phyloP scores from a whole-genome alignment of 2,113 vertebrate species.

The Neopipo cinnamomea region DNA sequence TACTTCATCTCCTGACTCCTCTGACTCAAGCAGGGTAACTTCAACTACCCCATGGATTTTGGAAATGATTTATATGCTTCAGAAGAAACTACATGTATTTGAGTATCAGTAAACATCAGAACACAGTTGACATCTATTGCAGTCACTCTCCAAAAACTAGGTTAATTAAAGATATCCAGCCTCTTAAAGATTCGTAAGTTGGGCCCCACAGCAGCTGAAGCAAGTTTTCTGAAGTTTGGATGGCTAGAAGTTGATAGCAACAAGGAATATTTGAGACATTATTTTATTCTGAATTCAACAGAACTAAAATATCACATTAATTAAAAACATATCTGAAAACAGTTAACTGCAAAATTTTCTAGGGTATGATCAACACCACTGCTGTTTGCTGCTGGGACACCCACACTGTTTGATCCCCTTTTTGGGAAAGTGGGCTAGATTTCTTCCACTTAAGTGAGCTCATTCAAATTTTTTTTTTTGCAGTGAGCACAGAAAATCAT shows the following conservation, averaged over 20 bases:
- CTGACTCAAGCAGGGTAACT: not conserved
- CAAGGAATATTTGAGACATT: not conserved
- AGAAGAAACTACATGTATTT: not conserved
- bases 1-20: not conserved
- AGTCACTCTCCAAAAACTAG: not conserved
- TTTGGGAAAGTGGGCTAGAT: not conserved
- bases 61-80: not conserved
- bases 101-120: not conserved
- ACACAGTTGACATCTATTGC: not conserved
- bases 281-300: not conserved
- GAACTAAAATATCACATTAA: not conserved
- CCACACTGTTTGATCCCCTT: not conserved
- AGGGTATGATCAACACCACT: not conserved
- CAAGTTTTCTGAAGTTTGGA: not conserved
- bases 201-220: not conserved
- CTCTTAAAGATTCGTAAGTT: not conserved
- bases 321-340: not conserved
- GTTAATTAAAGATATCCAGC: not conserved
- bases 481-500: not conserved
- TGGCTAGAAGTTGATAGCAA: not conserved
- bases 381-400: not conserved
- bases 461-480: not conserved
- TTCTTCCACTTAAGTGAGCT: not conserved
- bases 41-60: fast-evolving
- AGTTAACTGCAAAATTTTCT: not conserved